Evolutionary conservation across 2,888 invertebrate genomes (phyloP).

Genomic region (Polia nebulosa): DNA sequence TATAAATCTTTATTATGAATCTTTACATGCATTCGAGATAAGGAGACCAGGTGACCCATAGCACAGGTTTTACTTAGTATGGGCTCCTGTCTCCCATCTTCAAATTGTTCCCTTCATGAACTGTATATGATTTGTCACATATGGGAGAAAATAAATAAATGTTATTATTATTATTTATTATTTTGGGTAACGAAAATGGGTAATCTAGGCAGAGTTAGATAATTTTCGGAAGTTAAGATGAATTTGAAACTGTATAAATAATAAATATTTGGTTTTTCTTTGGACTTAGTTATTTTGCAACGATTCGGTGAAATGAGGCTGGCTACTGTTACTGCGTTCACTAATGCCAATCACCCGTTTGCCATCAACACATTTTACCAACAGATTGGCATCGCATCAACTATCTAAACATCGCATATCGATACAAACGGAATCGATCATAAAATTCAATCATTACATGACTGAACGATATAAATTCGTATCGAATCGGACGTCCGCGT

Average conservation of each 20-base stretch:
- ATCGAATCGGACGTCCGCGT: conserved; percentile 68
- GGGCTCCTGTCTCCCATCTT: no score
- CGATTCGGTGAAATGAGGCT: not conserved
- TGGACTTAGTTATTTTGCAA: not conserved
- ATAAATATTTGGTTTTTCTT: not conserved
- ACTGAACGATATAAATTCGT: conserved; percentile 67
- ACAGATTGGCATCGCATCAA: conserved; percentile 13
- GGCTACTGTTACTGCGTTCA: not conserved
- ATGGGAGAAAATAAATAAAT: no score
- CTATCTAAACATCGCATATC: conserved; percentile 46
- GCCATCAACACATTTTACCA: conserved; percentile 17
- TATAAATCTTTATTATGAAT: no score
- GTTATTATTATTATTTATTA: no score
- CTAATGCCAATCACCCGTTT: not conserved
- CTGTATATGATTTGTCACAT: no score
- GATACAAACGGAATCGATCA: conserved; percentile 58
- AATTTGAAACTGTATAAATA: conserved; percentile 16
- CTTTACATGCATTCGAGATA: no score
- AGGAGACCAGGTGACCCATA: no score
- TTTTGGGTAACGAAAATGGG: conserved; percentile 40
- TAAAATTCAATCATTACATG: conserved; percentile 71
- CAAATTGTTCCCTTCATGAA: no score
- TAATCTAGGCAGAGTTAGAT: conserved; percentile 23
- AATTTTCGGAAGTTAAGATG: conserved; percentile 13
- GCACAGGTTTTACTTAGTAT: no score